A percentile compares a stretch with the other conserved stretches of the same genome.
phyloP scores from a whole-genome alignment of 2,113 vertebrate genomes.

The Bufo gargarizans region DNA sequence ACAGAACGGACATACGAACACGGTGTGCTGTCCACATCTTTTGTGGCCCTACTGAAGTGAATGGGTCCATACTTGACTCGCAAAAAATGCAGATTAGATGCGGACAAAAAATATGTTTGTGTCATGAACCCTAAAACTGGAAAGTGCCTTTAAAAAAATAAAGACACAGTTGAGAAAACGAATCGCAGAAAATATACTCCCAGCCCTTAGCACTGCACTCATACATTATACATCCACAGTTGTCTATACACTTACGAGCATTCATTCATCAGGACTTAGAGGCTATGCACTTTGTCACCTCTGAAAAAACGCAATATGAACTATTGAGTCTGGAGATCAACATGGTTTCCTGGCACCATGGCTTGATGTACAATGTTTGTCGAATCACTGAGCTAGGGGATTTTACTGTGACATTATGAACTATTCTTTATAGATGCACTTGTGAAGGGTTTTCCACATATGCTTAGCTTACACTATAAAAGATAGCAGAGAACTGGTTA shows the following conservation, averaged over 20 bases:
- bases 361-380: background rate
- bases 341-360: background rate
- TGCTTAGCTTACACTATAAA: background rate
- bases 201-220: background rate
- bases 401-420: background rate
- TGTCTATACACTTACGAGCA: background rate
- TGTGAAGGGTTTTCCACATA: background rate
- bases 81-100: too few species aligned
- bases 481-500: background rate
- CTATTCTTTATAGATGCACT: background rate
- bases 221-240: background rate
- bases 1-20: too few species aligned
- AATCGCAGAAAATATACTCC: too few species aligned
- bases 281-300: background rate
- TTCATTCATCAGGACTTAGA: background rate
- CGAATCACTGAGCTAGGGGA: constrained; percentile 1
- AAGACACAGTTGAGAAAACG: too few species aligned
- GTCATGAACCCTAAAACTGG: too few species aligned
- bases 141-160: too few species aligned
- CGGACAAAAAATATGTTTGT: too few species aligned
- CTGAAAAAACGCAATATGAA: background rate
- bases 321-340: background rate
- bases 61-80: too few species aligned
- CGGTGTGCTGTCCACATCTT: too few species aligned
- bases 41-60: too few species aligned